These are phyloP conservation scores for Antheraea assamensis DNA, from an alignment of 2,888 invertebrate species.

Conservation along the genomic window DNA sequence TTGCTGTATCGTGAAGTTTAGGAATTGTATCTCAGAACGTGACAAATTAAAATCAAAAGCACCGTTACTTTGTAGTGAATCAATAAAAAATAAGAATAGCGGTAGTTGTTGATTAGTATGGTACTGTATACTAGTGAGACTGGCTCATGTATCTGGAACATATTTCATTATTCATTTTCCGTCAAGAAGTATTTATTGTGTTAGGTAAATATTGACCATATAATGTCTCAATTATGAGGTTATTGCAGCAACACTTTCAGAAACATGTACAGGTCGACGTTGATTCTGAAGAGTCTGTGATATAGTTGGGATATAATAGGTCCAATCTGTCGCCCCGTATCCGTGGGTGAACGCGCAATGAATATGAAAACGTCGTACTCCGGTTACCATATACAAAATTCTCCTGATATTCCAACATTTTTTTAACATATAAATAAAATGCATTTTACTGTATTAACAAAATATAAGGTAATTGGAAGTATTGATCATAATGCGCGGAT, in stretches of 20 bases:
- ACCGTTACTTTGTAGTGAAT: no score
- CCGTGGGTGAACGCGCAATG: slow-evolving; percentile 25
- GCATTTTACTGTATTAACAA: no score
- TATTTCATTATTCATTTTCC: no score
- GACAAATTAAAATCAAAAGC: no score
- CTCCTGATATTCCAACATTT: slow-evolving; percentile 12
- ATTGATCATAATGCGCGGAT: no score
- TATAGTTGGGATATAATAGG: slow-evolving; percentile 37
- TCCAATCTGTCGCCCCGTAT: slow-evolving; percentile 34
- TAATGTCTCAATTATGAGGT: slow-evolving; percentile 18
- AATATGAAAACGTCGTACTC: slow-evolving; percentile 29
- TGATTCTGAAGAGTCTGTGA: slow-evolving; percentile 23
- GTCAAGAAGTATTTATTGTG: not conserved
- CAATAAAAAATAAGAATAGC: no score
- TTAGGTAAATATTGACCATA: slow-evolving; percentile 1
- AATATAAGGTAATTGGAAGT: no score
- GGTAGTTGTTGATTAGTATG: no score
- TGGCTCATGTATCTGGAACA: no score
- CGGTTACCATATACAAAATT: not conserved
- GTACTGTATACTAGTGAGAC: no score
- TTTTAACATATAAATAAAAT: not conserved
- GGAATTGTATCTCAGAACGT: no score
- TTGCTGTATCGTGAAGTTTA: no score
- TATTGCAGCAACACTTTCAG: slow-evolving; percentile 8
- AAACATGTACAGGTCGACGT: slow-evolving; percentile 17